A percentile compares a stretch with the other conserved stretches of the same genome.
These are phyloP conservation scores for Pseudomyrmex sp. DNA, from an alignment of 1,140 invertebrate genomes.

Conservation along the genomic window DNA sequence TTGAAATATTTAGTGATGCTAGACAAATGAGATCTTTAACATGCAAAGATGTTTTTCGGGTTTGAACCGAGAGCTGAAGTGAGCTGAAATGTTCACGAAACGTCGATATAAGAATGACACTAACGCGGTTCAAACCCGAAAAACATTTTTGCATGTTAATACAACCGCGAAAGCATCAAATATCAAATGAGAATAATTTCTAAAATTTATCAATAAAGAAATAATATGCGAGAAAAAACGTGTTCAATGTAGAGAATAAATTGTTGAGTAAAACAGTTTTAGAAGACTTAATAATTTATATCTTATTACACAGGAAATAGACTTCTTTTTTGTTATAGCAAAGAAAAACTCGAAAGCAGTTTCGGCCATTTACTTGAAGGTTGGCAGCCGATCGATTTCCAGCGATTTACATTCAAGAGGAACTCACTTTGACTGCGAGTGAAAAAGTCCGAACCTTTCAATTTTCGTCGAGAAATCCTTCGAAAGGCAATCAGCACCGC, in stretches of 20 bases:
- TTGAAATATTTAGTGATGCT: not conserved
- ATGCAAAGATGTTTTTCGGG: no score
- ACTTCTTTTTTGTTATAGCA: constrained; percentile 19
- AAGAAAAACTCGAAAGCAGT: constrained; percentile 8
- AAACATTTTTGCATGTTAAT: no score
- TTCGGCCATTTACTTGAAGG: constrained; percentile 24
- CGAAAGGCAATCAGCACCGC: constrained; percentile 65
- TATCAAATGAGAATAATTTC: not conserved
- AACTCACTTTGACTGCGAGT: constrained; percentile 59
- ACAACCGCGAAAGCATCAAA: no score
- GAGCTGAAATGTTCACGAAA: no score
- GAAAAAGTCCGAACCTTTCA: constrained; percentile 60
- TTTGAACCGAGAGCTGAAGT: no score
- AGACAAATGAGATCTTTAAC: not conserved
- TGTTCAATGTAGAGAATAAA: not conserved
- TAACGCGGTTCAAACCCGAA: no score
- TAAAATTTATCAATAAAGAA: not conserved
- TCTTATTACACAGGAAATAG: not conserved
- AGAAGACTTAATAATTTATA: not conserved
- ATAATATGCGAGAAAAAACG: not conserved
- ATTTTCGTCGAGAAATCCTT: constrained; percentile 54
- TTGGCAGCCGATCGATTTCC: constrained; percentile 36
- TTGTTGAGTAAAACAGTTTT: not conserved
- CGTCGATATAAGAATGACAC: no score
- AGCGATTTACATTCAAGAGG: constrained; percentile 61